phyloP scores from a whole-genome alignment of 1,140 invertebrate species.

The Habropoda laboriosa region DNA sequence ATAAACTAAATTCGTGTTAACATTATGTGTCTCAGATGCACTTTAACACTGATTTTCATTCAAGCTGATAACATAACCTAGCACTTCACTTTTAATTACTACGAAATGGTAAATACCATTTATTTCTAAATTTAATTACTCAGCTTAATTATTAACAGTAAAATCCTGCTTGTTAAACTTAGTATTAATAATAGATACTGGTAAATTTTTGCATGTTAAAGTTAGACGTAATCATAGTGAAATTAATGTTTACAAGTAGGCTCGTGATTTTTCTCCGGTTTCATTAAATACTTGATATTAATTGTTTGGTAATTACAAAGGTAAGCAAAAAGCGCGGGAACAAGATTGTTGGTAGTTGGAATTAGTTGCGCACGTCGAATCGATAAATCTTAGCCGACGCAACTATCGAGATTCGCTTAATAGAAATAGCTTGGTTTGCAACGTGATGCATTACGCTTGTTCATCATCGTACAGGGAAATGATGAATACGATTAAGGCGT shows the following conservation, averaged over 20 bases:
- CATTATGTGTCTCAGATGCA: too few species aligned
- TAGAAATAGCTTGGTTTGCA: slow-evolving; percentile 1
- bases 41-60: too few species aligned
- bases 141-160: too few species aligned
- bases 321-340: background rate
- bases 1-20: too few species aligned
- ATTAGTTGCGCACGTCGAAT: background rate
- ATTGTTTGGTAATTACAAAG: background rate
- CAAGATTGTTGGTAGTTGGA: background rate
- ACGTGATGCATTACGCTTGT: slow-evolving; percentile 26
- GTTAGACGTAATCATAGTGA: too few species aligned
- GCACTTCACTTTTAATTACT: too few species aligned
- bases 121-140: too few species aligned
- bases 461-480: slow-evolving; percentile 17
- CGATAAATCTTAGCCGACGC: slow-evolving; percentile 13
- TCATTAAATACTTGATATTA: background rate
- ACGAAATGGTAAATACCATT: too few species aligned
- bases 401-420: slow-evolving; percentile 17
- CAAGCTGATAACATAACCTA: too few species aligned
- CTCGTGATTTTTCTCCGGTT: background rate
- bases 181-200: too few species aligned
- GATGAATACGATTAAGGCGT: slow-evolving; percentile 28
- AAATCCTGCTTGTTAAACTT: too few species aligned
- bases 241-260: background rate
- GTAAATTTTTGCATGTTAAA: too few species aligned